phyloP scores from a whole-genome alignment of 2,113 vertebrate species.

The Amia ocellicauda region DNA sequence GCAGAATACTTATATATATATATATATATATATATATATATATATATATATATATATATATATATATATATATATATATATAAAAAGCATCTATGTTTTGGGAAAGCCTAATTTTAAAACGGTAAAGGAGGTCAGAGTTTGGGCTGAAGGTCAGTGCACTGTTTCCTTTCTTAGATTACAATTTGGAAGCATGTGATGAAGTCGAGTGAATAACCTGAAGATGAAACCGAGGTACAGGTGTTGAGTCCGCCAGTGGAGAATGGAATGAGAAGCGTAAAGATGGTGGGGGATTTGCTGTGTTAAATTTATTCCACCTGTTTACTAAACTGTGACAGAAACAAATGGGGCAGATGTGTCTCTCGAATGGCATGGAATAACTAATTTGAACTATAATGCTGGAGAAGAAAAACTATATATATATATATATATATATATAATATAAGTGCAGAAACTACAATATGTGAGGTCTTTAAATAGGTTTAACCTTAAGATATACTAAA shows the following conservation, averaged over 20 bases:
- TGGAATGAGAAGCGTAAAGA: neutral
- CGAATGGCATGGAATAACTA: neutral
- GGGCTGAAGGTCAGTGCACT: too few species aligned
- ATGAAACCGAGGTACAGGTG: constrained; percentile 6
- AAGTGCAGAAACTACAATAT: neutral
- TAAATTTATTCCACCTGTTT: neutral
- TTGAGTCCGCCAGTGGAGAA: neutral
- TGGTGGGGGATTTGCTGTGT: too few species aligned
- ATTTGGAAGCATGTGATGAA: neutral
- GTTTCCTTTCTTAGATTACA: too few species aligned
- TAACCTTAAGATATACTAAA: too few species aligned
- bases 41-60: too few species aligned
- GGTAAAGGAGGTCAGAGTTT: too few species aligned
- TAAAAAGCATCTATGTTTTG: too few species aligned
- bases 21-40: too few species aligned
- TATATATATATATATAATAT: too few species aligned
- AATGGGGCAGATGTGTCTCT: neutral
- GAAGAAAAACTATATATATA: neutral
- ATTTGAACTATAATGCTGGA: neutral
- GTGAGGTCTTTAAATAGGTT: neutral
- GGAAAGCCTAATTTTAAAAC: too few species aligned
- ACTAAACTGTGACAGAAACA: constrained; percentile 4
- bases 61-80: too few species aligned
- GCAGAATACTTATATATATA: too few species aligned
- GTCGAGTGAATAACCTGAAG: neutral